Evolutionary conservation across 2,888 invertebrate species (phyloP), one percentile per base, ranked within the genome.

Genomic region (Cheilosia grossa): DNA sequence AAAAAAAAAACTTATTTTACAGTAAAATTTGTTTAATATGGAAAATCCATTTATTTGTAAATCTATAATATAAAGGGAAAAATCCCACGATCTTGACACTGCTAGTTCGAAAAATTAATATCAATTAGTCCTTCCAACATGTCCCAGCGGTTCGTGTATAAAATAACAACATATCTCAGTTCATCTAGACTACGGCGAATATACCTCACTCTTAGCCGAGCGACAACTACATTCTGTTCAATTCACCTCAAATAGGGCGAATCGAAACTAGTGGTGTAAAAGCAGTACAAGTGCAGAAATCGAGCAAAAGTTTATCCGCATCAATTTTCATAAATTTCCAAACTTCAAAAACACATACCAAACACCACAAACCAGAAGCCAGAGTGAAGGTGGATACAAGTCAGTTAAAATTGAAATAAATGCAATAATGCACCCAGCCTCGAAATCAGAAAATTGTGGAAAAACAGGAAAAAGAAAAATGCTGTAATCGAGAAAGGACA

Each of bases 221-320:
- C 69, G 79, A 64, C 79, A 21, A 21, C 27, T 5, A 6, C 0
- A 27, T 27, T 6, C 17, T 10, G 17, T 9, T 15, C 17, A 42
- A 33, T 63, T 82, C 73, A 73, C 78, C 78, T 13, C 58, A 54
- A 58, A 37, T 64, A 79, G 47, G 33, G 61, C 73, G 69, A 83
- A 74, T 82, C 44, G 24, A 59, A 59, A 63, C n/a, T 47, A 63
- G 27, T 56, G 24, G 40, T 17, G 74, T 74, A 59, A 44, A 59
- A 72, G 21, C 21, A 74, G 9, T 7, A 0, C 69, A 51, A 79
- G 69, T 74, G 58, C 53, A 83, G 72, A 69, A 72, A 79, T 58
- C 59, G 64, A 59, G 69, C 53, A 79, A 69, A 79, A 74, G 30
- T 44, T 73, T 79, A 64, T 83, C 74, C 74, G 64, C 78, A 79